These are phyloP conservation scores for Endotricha flammealis DNA, from an alignment of 2,888 invertebrate species.

Conservation along the genomic window DNA sequence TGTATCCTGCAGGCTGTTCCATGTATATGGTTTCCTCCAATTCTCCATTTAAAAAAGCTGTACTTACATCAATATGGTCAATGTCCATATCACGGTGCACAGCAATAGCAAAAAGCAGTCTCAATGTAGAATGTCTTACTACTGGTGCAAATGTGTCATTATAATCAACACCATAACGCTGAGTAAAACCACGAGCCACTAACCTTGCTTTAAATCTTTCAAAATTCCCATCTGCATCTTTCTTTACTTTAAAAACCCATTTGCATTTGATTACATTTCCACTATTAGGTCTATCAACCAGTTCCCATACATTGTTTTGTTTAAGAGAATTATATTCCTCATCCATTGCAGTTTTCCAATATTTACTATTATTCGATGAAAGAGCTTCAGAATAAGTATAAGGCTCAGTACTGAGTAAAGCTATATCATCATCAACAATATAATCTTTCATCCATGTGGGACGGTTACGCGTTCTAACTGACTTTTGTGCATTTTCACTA, in stretches of 20 bases:
- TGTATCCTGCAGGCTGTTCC: not conserved
- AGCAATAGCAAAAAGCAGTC: slow-evolving; percentile 2
- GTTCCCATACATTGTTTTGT: slow-evolving; percentile 16
- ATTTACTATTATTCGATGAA: too few species aligned
- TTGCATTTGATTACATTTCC: slow-evolving; percentile 16
- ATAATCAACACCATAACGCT: slow-evolving; percentile 15
- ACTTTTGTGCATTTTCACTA: too few species aligned
- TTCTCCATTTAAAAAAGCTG: slow-evolving; percentile 10
- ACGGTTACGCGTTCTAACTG: not conserved
- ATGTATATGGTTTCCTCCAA: slow-evolving; percentile 7
- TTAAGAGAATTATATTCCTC: slow-evolving; percentile 15
- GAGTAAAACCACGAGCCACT: slow-evolving; percentile 20
- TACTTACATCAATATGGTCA: slow-evolving; percentile 9
- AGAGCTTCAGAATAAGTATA: not conserved
- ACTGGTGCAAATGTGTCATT: slow-evolving; percentile 20
- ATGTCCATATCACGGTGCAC: slow-evolving; percentile 1
- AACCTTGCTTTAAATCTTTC: slow-evolving; percentile 17
- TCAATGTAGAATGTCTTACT: slow-evolving; percentile 11
- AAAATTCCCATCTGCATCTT: slow-evolving; percentile 15
- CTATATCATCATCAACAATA: not conserved
- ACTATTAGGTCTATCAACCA: slow-evolving; percentile 12
- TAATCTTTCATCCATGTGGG: not conserved
- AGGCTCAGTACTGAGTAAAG: not conserved
- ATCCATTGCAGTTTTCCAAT: slow-evolving; percentile 17
- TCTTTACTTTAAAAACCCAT: slow-evolving; percentile 19